Conservation (phyloP, 2,797 vertebrate species). For the Merluccius polli region DNA sequence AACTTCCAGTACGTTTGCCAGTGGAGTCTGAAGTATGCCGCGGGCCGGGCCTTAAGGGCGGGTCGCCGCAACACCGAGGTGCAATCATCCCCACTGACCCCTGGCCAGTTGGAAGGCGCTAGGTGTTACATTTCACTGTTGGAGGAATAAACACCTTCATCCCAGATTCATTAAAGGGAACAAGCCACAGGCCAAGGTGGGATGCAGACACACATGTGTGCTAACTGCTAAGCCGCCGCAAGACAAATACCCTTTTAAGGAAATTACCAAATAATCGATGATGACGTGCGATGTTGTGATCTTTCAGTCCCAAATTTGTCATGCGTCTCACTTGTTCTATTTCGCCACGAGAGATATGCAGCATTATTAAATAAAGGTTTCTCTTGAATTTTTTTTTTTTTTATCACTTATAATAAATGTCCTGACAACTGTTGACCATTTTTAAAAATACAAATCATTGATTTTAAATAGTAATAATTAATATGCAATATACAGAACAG, state of each 20-base stretch:
- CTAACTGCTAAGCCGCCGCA: no score
- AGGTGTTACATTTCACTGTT: constrained; percentile 46
- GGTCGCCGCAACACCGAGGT: neutral
- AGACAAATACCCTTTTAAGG: neutral
- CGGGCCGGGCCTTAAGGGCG: neutral
- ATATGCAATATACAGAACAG: no score
- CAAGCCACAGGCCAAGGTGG: neutral
- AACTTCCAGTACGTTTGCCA: neutral
- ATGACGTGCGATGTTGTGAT: no score
- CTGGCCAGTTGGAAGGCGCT: constrained; percentile 15
- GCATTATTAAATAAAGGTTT: neutral
- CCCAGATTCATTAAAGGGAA: neutral
- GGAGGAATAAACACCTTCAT: neutral
- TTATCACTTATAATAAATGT: neutral
- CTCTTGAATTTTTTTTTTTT: no score
- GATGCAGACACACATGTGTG: neutral
- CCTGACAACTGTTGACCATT: no score
- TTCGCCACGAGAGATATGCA: neutral
- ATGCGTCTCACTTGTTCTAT: neutral
- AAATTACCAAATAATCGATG: neutral
- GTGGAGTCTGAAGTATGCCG: neutral
- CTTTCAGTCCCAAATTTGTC: neutral
- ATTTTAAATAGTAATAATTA: no score
- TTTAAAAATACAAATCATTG: no score
- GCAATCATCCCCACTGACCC: neutral